These are phyloP conservation scores for Anguilla marmorata DNA, from an alignment of 2,797 vertebrate genomes.

Conservation along the genomic window DNA sequence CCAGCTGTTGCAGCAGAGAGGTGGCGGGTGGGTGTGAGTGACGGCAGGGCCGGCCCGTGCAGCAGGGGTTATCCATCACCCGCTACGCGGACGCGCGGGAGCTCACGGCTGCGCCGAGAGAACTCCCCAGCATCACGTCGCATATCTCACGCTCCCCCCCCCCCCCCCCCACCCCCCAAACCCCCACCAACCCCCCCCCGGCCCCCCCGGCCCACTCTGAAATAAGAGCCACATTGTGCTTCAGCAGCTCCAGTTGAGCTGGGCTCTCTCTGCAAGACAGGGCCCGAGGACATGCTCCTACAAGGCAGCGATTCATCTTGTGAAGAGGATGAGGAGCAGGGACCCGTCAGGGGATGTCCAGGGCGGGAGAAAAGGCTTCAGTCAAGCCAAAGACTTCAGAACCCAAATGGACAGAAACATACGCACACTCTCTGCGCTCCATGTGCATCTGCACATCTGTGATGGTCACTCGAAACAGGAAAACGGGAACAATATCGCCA, in stretches of 20 bases:
- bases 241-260: conserved; percentile 17
- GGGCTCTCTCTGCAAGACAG: background rate
- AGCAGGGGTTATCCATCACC: conserved; percentile 57
- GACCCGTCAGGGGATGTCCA: background rate
- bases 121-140: conserved; percentile 17
- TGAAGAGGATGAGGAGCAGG: conserved; percentile 16
- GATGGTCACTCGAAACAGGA: background rate
- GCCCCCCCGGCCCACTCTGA: background rate
- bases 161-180: background rate
- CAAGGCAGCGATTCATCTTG: conserved; percentile 35
- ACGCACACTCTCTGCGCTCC: background rate
- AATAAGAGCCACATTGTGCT: conserved; percentile 50
- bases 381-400: background rate
- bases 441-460: background rate
- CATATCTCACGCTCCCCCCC: background rate
- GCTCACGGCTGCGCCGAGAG: conserved; percentile 4
- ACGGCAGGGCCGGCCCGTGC: conserved; percentile 51
- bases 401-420: background rate
- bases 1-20: conserved; percentile 52
- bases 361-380: background rate
- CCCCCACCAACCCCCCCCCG: background rate
- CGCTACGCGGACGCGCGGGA: conserved; percentile 14
- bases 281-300: conserved; percentile 34
- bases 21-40: conserved; percentile 39
- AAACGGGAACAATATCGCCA: background rate